Conservation (phyloP, 2,888 invertebrate genomes). For the Elmis aenea region DNA sequence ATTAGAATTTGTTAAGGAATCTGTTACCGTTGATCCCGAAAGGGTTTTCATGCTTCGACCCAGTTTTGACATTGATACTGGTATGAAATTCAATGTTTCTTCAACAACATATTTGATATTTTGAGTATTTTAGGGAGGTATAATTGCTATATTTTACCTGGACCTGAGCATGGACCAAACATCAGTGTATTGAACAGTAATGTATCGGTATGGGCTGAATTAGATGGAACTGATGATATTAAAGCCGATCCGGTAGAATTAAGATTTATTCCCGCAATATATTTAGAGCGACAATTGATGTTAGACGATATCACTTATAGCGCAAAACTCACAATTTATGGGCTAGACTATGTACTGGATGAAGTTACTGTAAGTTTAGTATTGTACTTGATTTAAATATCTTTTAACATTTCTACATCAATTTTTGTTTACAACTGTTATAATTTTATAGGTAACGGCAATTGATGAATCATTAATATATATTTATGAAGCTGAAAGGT, state of each 20-base stretch:
- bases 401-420: slow-evolving; percentile 1
- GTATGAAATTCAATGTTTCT: too few relatives aligned
- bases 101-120: too few relatives aligned
- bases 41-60: slow-evolving; percentile 40
- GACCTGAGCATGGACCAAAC: slow-evolving; percentile 28
- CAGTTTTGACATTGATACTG: slow-evolving; percentile 40
- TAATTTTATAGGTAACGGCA: slow-evolving; percentile 33
- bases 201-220: slow-evolving; percentile 37
- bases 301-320: slow-evolving; percentile 19
- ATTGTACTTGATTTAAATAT: not conserved
- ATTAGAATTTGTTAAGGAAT: slow-evolving; percentile 37
- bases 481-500: slow-evolving; percentile 27
- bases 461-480: slow-evolving; percentile 38
- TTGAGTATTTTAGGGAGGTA: slow-evolving; percentile 42
- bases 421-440: not conserved
- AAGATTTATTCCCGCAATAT: slow-evolving; percentile 41
- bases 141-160: slow-evolving; percentile 38
- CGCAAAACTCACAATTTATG: slow-evolving; percentile 46
- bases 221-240: slow-evolving; percentile 31
- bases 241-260: slow-evolving; percentile 33
- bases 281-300: slow-evolving; percentile 30
- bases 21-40: slow-evolving; percentile 28
- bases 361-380: slow-evolving; percentile 50
- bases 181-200: slow-evolving; percentile 36
- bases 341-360: slow-evolving; percentile 53